phyloP scores from a whole-genome alignment of 2,113 vertebrate species.

The Bungarus multicinctus region DNA sequence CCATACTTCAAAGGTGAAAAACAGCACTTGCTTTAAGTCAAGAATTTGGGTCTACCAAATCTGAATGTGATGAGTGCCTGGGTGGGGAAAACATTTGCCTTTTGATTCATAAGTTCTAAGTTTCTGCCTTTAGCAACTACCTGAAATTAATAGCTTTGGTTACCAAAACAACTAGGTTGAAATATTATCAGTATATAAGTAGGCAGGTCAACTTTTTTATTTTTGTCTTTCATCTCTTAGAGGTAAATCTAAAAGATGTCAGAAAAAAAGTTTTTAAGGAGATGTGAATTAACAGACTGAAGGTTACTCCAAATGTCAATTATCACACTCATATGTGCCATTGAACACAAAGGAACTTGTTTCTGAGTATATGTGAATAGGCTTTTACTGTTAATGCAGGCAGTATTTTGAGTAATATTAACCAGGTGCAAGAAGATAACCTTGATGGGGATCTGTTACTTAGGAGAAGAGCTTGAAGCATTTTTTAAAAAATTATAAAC shows the following conservation, averaged over 20 bases:
- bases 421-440: neutral
- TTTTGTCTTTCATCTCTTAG: neutral
- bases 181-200: neutral
- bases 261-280: neutral
- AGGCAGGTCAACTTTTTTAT: neutral
- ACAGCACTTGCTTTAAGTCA: neutral
- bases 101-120: neutral
- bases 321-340: neutral
- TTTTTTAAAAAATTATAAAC: neutral
- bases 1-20: neutral
- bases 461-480: neutral
- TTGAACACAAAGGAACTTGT: neutral
- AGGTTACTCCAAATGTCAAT: neutral
- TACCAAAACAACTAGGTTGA: neutral
- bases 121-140: neutral
- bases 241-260: neutral
- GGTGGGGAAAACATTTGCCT: neutral
- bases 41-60: neutral
- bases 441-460: neutral
- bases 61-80: neutral
- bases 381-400: neutral
- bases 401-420: neutral
- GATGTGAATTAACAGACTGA: neutral
- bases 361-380: neutral
- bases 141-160: neutral